Conservation (phyloP, 2,797 vertebrate genomes). For the Sebastes itinus region DNA sequence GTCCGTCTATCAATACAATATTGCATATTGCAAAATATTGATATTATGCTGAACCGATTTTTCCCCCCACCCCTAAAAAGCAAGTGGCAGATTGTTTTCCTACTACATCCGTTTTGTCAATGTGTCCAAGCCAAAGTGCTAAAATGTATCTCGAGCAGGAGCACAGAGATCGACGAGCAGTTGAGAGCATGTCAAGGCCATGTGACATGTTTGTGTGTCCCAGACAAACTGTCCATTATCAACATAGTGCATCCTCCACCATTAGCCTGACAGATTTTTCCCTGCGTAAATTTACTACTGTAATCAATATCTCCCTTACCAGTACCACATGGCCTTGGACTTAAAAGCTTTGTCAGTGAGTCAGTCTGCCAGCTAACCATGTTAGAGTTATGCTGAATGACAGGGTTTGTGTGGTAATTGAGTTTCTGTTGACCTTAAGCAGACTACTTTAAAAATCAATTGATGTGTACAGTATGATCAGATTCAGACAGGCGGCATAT, state of each 20-base stretch:
- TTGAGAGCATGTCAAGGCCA: constrained; percentile 30
- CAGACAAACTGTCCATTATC: constrained; percentile 65
- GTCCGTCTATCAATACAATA: too few species aligned
- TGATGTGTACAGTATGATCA: constrained; percentile 3
- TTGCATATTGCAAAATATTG: too few species aligned
- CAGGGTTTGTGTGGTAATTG: constrained; percentile 39
- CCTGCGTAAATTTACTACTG: constrained; percentile 51
- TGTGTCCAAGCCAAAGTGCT: constrained; percentile 16
- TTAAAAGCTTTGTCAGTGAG: constrained; percentile 71
- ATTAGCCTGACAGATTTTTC: constrained; percentile 69
- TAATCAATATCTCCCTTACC: constrained; percentile 65
- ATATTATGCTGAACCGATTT: too few species aligned
- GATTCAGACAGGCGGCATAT: constrained; percentile 9
- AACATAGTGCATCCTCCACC: constrained; percentile 62
- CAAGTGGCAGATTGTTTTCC: neutral
- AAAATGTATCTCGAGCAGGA: constrained; percentile 4
- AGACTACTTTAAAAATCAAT: constrained; percentile 54
- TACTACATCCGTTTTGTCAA: neutral
- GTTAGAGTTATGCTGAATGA: constrained; percentile 24
- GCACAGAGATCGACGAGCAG: constrained; percentile 35
- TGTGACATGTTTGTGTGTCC: constrained; percentile 37
- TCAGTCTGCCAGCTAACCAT: constrained; percentile 44
- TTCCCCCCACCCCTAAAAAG: neutral
- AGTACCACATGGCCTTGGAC: constrained; percentile 62
- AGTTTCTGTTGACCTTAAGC: constrained; percentile 50